Percentiles rank a stretch among this genome's conserved stretches.
phyloP scores from a whole-genome alignment of 1,140 invertebrate genomes.

The Gryllus bimaculatus region DNA sequence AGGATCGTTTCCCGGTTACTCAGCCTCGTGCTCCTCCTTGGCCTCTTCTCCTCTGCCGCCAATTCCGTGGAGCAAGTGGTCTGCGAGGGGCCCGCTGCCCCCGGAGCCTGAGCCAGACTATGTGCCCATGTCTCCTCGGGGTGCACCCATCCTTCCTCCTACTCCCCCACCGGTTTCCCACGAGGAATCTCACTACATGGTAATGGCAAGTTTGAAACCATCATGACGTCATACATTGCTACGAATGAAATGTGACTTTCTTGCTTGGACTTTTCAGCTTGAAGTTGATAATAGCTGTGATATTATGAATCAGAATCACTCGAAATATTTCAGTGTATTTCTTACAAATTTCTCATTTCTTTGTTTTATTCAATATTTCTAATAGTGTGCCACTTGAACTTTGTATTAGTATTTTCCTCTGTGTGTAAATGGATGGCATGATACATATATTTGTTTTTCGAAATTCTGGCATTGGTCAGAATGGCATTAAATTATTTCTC shows the following conservation, averaged over 20 bases:
- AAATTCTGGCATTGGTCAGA: no score
- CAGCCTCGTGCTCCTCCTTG: neutral
- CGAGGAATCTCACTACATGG: slow-evolving; percentile 34
- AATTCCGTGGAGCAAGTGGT: neutral
- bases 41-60: neutral
- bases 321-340: no score
- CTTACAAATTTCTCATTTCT: no score
- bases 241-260: neutral
- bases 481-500: no score
- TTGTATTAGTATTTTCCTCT: no score
- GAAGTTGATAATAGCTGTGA: neutral
- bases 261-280: neutral
- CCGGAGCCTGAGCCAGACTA: slow-evolving; percentile 28
- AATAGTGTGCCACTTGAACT: no score
- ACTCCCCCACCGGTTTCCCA: slow-evolving; percentile 9
- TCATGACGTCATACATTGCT: neutral
- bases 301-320: neutral
- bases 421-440: no score
- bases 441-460: no score
- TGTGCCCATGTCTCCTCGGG: slow-evolving; percentile 35
- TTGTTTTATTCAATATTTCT: no score
- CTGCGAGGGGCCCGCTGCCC: neutral
- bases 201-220: slow-evolving; percentile 28
- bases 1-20: neutral
- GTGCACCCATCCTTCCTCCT: neutral